These are phyloP conservation scores for Trypoxylon attenuatum DNA, from an alignment of 2,888 invertebrate species.

Conservation along the genomic window DNA sequence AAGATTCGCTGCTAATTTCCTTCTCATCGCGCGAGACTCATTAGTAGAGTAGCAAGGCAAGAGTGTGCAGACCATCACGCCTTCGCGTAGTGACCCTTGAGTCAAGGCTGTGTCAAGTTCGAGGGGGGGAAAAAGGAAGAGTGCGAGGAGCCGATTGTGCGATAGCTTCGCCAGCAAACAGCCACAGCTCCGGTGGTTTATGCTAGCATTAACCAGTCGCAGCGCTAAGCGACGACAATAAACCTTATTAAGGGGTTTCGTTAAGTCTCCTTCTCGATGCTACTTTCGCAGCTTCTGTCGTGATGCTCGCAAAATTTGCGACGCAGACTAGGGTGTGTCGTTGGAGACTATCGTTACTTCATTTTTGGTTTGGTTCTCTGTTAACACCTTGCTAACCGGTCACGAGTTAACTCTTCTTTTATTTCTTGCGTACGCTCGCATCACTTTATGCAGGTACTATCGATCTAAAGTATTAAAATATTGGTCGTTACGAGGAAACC, in stretches of 20 bases:
- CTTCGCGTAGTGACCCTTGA: slow-evolving; percentile 12
- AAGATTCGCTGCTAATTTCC: slow-evolving; percentile 54
- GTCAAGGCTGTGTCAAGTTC: slow-evolving; percentile 35
- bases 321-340: too few relatives aligned
- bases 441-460: too few relatives aligned
- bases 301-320: too few relatives aligned
- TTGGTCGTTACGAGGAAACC: too few relatives aligned
- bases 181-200: slow-evolving; percentile 15
- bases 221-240: slow-evolving; percentile 18
- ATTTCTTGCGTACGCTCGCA: too few relatives aligned
- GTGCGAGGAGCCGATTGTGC: slow-evolving; percentile 16
- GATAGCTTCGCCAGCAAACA: slow-evolving; percentile 14
- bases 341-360: too few relatives aligned
- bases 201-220: slow-evolving; percentile 26
- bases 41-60: slow-evolving; percentile 25
- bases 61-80: slow-evolving; percentile 26
- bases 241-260: slow-evolving; percentile 33
- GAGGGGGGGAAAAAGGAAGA: slow-evolving; percentile 31
- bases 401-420: too few relatives aligned
- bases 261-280: slow-evolving; percentile 18
- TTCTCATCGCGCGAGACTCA: slow-evolving; percentile 50
- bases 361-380: too few relatives aligned
- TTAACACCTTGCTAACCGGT: background rate
- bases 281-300: too few relatives aligned
- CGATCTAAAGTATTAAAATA: too few relatives aligned